These are phyloP conservation scores for Periplaneta americana DNA, from an alignment of 1,140 invertebrate genomes.

Conservation along the genomic window DNA sequence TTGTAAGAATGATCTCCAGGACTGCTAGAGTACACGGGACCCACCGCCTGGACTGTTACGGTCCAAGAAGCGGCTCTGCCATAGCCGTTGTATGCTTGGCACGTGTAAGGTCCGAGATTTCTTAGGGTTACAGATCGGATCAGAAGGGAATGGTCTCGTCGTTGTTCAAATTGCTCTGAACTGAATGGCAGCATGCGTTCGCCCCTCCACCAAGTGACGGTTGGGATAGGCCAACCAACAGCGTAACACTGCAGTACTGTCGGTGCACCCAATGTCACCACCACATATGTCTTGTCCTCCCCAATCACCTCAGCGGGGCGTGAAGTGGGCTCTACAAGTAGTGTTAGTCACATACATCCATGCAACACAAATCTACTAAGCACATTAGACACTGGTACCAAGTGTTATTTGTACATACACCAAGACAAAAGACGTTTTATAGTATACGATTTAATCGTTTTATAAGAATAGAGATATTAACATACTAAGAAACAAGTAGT, in stretches of 20 bases:
- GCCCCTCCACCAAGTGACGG: slow-evolving; percentile 84
- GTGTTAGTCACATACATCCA: slow-evolving; percentile 4
- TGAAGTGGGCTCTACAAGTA: slow-evolving; percentile 37
- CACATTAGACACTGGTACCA: not conserved
- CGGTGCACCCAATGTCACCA: slow-evolving; percentile 63
- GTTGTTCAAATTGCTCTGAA: slow-evolving; percentile 65
- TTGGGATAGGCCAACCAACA: slow-evolving; percentile 72
- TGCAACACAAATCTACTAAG: not conserved
- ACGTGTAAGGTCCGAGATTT: slow-evolving; percentile 77
- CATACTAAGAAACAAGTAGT: not conserved
- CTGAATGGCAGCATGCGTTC: slow-evolving; percentile 62
- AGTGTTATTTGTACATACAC: not conserved
- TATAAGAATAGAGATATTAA: too few relatives aligned
- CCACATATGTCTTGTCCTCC: slow-evolving; percentile 50
- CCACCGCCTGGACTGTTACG: slow-evolving; percentile 61
- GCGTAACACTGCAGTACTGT: slow-evolving; percentile 73
- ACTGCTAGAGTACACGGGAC: slow-evolving; percentile 46
- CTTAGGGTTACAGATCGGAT: slow-evolving; percentile 63
- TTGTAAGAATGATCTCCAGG: slow-evolving; percentile 31
- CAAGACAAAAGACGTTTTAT: not conserved
- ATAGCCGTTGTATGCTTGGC: slow-evolving; percentile 79
- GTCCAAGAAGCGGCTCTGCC: slow-evolving; percentile 70
- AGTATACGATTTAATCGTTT: too few relatives aligned
- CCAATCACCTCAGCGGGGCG: slow-evolving; percentile 45
- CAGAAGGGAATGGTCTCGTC: slow-evolving; percentile 63